Evolutionary conservation across 1,140 invertebrate species (phyloP).

Genomic region (Papilio polytes): DNA sequence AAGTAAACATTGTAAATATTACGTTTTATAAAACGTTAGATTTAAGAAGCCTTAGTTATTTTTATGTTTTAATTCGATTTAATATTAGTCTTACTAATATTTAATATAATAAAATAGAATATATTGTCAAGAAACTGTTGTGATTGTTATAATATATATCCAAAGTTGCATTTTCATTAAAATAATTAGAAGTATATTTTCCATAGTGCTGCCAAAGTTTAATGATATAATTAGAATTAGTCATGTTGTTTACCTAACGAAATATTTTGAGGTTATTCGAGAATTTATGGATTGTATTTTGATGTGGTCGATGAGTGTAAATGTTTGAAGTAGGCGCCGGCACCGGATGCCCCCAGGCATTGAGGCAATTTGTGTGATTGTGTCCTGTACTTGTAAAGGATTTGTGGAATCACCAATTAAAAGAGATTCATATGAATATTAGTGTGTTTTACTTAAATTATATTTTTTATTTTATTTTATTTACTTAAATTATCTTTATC

Average conservation of each 20-base stretch:
- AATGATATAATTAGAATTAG: slow-evolving; percentile 76
- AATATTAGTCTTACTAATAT: slow-evolving; percentile 64
- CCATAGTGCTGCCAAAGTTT: slow-evolving; percentile 83
- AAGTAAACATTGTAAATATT: slow-evolving; percentile 69
- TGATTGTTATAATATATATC: slow-evolving; percentile 81
- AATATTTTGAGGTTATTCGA: slow-evolving; percentile 78
- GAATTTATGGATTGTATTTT: slow-evolving; percentile 74
- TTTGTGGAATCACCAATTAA: slow-evolving; percentile 75
- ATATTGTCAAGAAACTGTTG: slow-evolving; percentile 78
- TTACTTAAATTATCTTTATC: slow-evolving; percentile 37
- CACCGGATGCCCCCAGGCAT: background rate
- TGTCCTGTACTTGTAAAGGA: slow-evolving; percentile 67
- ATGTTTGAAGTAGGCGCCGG: slow-evolving; percentile 41
- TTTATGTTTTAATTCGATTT: slow-evolving; percentile 63
- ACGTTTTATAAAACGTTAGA: slow-evolving; percentile 63
- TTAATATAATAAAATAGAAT: slow-evolving; percentile 64
- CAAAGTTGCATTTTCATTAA: slow-evolving; percentile 82
- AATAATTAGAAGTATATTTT: slow-evolving; percentile 82
- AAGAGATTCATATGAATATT: slow-evolving; percentile 64
- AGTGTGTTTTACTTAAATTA: slow-evolving; percentile 43
- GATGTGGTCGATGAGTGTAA: slow-evolving; percentile 67
- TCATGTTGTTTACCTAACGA: slow-evolving; percentile 76
- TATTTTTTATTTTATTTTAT: too few species aligned
- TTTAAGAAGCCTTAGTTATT: slow-evolving; percentile 57
- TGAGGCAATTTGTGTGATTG: slow-evolving; percentile 39